A percentile compares a stretch with the other conserved stretches of the same genome.
Evolutionary conservation across 92 coral and sea anemone genomes (phyloP).

Genomic region (Muricea muricata): DNA sequence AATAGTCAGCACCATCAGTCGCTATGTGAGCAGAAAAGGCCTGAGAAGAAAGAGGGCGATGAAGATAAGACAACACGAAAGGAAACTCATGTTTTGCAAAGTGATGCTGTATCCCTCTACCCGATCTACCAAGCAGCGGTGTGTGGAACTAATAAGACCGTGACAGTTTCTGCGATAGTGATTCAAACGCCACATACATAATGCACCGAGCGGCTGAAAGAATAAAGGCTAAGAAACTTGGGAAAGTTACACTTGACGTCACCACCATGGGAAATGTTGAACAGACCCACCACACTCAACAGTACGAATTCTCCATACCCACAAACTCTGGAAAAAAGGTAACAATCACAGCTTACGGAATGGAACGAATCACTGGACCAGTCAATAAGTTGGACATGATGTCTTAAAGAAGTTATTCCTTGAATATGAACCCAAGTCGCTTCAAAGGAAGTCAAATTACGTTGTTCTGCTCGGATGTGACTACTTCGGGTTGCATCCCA

Average conservation of each 20-base stretch:
- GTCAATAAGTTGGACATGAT: conserved; percentile 43
- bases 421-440: conserved; percentile 49
- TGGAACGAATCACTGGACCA: conserved; percentile 64
- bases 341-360: conserved; percentile 51
- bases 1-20: conserved; percentile 31
- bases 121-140: conserved; percentile 29
- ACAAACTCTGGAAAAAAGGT: conserved; percentile 57
- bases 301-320: conserved; percentile 59
- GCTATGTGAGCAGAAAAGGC: conserved; percentile 2
- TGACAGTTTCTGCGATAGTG: conserved; percentile 50
- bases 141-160: conserved; percentile 1
- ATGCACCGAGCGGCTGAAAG: conserved; percentile 49
- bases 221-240: conserved; percentile 48
- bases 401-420: conserved; percentile 49
- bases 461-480: conserved; percentile 71
- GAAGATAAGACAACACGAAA: background rate
- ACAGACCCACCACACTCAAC: conserved; percentile 38
- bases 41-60: background rate
- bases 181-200: conserved; percentile 50
- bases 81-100: background rate
- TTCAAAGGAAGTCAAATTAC: conserved; percentile 46
- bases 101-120: conserved; percentile 18
- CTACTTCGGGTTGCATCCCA: conserved; percentile 58
- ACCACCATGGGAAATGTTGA: conserved; percentile 58
- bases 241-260: conserved; percentile 27